Evolutionary conservation across 2,797 vertebrate genomes (phyloP), one percentile per base, ranked within the genome.

Genomic region (Okamejei kenojei): DNA sequence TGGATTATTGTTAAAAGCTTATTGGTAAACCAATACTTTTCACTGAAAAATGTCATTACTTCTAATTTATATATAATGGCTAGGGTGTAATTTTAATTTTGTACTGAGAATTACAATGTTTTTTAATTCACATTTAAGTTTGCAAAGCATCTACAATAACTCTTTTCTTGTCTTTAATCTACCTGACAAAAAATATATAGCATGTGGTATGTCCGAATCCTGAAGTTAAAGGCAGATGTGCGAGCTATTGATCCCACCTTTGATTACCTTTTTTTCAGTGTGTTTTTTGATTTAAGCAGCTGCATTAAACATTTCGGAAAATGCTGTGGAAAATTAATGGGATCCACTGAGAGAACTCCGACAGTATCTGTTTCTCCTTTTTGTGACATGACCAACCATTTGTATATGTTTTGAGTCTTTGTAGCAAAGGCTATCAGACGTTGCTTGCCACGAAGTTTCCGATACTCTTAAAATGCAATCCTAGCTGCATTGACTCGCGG

Each of bases 401-500:
- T 61, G 54, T 84, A 29, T 19, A 26, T 84, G 54, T 54, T 11
- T 84, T 82, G 80, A 58, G 80, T 58, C 80, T 61, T 84, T 84
- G 54, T 61, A 82, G 80, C 80, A 54, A 54, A 21, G 0, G 4
- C 80, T 58, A 58, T 29, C 80, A 82, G 23, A 82, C 38, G 10
- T 45, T 54, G 35, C 54, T 84, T 84, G 81, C 81, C 81, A 45
- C 38, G 79, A 81, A 81, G 79, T 54, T 81, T 45, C 79, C 79
- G 54, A 84, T 29, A 84, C 0, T 26, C 23, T 61, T 86, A n/a
- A 19, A 86, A 61, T 65, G 58, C 29, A 61, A 58, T 84, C 54
- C 26, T n/a, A 84, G 10, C 54, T 23, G 58, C 81, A 32, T 54
- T 84, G 54, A 84, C 58, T 86, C 13, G 19, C 13, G 29, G 45